Conservation (phyloP, 2,888 invertebrate genomes). For the Bimastos eiseni region DNA sequence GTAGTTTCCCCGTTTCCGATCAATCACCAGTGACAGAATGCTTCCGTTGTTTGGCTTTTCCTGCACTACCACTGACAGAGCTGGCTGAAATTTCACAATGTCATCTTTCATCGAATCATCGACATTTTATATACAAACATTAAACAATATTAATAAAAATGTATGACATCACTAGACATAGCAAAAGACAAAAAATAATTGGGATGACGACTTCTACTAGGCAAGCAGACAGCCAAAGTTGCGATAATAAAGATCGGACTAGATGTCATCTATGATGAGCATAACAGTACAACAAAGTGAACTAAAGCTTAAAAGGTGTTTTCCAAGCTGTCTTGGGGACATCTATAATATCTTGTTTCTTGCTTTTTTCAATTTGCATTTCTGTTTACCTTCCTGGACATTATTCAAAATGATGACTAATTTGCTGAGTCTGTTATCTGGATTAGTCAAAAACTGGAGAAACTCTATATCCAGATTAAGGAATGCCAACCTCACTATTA, state of each 20-base stretch:
- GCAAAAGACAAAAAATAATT: not conserved
- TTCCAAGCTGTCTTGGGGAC: not conserved
- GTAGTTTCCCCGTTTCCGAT: constrained; percentile 45
- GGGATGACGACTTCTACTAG: not conserved
- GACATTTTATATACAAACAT: not conserved
- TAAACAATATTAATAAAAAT: not conserved
- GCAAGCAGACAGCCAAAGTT: not conserved
- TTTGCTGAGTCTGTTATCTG: not conserved
- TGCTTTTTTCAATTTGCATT: not conserved
- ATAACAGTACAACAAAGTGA: not conserved
- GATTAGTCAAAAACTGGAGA: not conserved
- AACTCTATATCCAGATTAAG: not conserved
- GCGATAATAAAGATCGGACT: not conserved
- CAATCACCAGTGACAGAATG: constrained; percentile 16
- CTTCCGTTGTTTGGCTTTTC: not conserved
- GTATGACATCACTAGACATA: not conserved
- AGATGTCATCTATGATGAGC: not conserved
- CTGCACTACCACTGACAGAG: not conserved
- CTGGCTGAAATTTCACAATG: not conserved
- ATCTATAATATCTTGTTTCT: not conserved
- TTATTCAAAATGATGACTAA: not conserved
- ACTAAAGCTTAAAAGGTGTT: not conserved
- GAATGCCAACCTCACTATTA: not conserved
- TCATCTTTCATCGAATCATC: not conserved
- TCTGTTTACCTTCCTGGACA: not conserved